Evolutionary conservation across 2,797 vertebrate genomes (phyloP), one percentile per base, ranked within the genome.

Genomic region (Neopelma chrysocephalum): DNA sequence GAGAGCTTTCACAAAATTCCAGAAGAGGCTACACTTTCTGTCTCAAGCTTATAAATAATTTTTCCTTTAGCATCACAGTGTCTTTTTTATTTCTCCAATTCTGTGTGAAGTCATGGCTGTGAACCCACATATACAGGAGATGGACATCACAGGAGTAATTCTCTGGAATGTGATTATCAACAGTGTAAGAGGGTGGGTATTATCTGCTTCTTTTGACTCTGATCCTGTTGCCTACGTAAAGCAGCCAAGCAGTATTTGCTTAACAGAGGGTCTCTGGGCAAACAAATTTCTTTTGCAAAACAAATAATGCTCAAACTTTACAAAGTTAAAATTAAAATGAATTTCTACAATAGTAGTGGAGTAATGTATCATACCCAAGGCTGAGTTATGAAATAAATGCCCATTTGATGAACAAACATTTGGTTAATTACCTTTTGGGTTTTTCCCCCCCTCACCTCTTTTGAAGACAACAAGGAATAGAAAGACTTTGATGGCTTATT

Each of bases 391-490:
- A 62, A 75, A 48, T 42, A 80, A 83, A 53, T 19, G 76, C 6
- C 9, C 23, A 26, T 31, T 14, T 31, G 32, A 50, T 42, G 14
- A 57, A 26, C 13, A 58, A 71, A 21, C 4, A 61, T 18, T 26
- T 51, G 27, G 10, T 73, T 32, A 26, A 40, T 45, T 34, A 45
- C 4, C 34, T 85, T 57, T 69, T n/a, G 10, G 0, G 18, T 20
- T 29, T 19, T 12, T 1, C 2, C 1, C 6, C 6, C 3, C 6
- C 2, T 3, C 12, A 2, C 16, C 11, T 36, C 65, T 84, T 73
- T 31, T 56, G n/a, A 61, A 60, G 51, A 13, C 29, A 54, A 40
- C 6, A 51, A 72, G 42, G 13, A 80, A 57, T 5, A 86, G 29
- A 48, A 71, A 48, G 29, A 31, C 23, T 47, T 51, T 72, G 12